phyloP scores from a whole-genome alignment of 2,797 vertebrate species.

The Selene dorsalis region DNA sequence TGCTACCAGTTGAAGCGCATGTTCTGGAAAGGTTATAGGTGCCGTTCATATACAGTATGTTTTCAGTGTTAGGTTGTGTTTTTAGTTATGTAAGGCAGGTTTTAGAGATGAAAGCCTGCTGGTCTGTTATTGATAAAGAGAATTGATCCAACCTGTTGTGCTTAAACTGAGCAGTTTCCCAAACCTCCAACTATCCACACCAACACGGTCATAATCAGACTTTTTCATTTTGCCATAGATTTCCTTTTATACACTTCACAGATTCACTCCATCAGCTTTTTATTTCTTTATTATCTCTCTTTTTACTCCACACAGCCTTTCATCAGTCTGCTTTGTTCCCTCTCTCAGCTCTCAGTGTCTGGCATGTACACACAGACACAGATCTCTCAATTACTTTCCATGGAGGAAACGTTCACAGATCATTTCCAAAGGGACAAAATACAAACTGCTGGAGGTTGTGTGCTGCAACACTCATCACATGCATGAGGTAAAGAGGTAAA shows the following conservation, averaged over 20 bases:
- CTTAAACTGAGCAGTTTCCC: background rate
- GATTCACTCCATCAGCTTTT: background rate
- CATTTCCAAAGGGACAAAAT: conserved; percentile 23
- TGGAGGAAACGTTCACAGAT: conserved; percentile 43
- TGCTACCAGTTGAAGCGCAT: too few species aligned
- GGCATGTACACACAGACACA: conserved; percentile 17
- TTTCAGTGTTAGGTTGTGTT: too few species aligned
- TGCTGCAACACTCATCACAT: background rate
- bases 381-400: conserved; percentile 30
- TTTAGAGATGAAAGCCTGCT: too few species aligned
- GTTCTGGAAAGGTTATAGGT: too few species aligned
- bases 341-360: conserved; percentile 4
- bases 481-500: background rate
- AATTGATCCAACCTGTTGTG: too few species aligned
- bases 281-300: background rate
- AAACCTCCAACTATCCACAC: background rate
- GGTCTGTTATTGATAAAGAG: background rate
- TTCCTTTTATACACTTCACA: background rate
- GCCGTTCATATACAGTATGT: too few species aligned
- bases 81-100: too few species aligned
- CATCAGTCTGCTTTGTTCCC: background rate
- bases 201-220: background rate
- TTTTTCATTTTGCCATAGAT: background rate
- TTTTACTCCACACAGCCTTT: background rate
- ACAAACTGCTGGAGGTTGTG: background rate